phyloP scores from a whole-genome alignment of 2,888 invertebrate species.

The Plagodis dolabraria region DNA sequence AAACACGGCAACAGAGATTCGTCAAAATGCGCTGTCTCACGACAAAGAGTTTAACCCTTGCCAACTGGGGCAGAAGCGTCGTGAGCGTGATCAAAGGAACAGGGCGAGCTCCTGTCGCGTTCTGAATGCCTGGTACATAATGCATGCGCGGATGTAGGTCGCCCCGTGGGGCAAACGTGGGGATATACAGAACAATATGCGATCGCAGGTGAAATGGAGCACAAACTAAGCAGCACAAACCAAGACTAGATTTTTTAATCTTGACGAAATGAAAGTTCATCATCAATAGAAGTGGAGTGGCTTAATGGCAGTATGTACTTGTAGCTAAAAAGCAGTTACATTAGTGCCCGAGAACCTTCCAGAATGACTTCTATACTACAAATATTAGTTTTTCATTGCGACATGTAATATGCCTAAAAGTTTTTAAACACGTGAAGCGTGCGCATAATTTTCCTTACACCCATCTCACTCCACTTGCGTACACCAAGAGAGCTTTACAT shows the following conservation, averaged over 20 bases:
- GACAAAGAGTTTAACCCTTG: slow-evolving; percentile 59
- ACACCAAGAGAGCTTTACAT: too few species aligned
- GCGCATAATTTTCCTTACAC: too few species aligned
- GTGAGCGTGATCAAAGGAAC: slow-evolving; percentile 60
- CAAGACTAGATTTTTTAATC: slow-evolving; percentile 13
- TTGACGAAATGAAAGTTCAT: too few species aligned
- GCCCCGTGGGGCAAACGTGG: slow-evolving; percentile 38
- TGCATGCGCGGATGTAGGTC: slow-evolving; percentile 53
- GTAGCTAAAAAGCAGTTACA: too few species aligned
- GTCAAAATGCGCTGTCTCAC: slow-evolving; percentile 39
- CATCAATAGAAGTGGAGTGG: too few species aligned
- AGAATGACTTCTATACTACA: too few species aligned
- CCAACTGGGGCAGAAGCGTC: slow-evolving; percentile 63
- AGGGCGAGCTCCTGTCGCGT: slow-evolving; percentile 56
- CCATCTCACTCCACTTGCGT: too few species aligned
- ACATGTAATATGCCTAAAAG: too few species aligned
- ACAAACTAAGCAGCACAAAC: slow-evolving; percentile 9
- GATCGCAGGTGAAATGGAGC: slow-evolving; percentile 32
- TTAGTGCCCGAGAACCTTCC: too few species aligned
- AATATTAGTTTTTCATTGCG: too few species aligned
- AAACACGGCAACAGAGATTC: slow-evolving; percentile 25
- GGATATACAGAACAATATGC: slow-evolving; percentile 14
- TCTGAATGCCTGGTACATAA: slow-evolving; percentile 57
- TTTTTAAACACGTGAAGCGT: too few species aligned
- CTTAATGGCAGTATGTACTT: too few species aligned